Evolutionary conservation across 2,888 invertebrate genomes (phyloP).

Genomic region (Eurois occulta): DNA sequence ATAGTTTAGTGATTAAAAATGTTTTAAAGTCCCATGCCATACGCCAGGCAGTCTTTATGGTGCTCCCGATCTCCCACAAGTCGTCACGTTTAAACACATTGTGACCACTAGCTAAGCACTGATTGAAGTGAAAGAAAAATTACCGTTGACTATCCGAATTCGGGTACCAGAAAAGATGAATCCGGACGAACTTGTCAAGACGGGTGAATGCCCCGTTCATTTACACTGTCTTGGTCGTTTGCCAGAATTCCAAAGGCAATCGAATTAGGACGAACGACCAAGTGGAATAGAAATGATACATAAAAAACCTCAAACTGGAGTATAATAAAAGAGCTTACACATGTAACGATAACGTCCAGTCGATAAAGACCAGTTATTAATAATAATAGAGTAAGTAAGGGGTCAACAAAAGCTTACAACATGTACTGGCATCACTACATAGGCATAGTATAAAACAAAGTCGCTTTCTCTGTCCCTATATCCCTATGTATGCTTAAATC

Average conservation of each 20-base stretch:
- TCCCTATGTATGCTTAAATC: too few relatives aligned
- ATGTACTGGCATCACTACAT: neutral
- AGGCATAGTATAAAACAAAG: too few relatives aligned
- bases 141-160: too few relatives aligned
- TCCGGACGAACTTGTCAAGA: neutral
- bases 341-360: conserved; percentile 2
- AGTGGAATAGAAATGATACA: neutral
- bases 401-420: neutral
- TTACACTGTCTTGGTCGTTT: neutral
- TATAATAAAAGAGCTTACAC: neutral
- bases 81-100: too few relatives aligned
- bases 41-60: too few relatives aligned
- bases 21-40: too few relatives aligned
- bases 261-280: neutral
- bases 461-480: too few relatives aligned
- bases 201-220: neutral
- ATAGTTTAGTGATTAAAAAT: too few relatives aligned
- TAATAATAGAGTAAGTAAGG: neutral
- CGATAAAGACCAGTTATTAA: neutral
- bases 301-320: neutral
- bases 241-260: neutral
- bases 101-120: too few relatives aligned
- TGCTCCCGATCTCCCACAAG: too few relatives aligned
- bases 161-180: too few relatives aligned
- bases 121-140: too few relatives aligned